A percentile compares a stretch with the other conserved stretches of the same genome.
phyloP scores from a whole-genome alignment of 2,888 invertebrate genomes.

The Calliscelio sp. region DNA sequence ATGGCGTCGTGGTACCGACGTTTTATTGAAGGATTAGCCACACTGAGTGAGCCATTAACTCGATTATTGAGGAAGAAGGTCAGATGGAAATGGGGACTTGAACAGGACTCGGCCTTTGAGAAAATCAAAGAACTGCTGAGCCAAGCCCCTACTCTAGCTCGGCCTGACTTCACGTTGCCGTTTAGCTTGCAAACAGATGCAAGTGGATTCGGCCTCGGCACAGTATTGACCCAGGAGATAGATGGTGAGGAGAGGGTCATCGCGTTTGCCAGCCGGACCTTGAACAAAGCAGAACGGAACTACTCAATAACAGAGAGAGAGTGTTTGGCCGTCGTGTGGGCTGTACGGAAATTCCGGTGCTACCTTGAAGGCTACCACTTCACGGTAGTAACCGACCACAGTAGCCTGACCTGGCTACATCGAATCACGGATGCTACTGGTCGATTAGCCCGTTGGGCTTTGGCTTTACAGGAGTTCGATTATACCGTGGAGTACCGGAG shows the following conservation, averaged over 20 bases:
- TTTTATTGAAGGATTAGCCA: neutral
- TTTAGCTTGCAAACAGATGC: neutral
- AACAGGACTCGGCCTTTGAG: neutral
- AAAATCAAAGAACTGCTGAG: neutral
- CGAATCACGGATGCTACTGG: neutral
- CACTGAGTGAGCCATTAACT: neutral
- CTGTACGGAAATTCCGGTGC: neutral
- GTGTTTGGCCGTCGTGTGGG: neutral
- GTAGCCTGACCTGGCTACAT: neutral
- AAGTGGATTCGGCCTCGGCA: neutral
- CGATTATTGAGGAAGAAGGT: neutral
- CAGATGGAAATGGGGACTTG: neutral
- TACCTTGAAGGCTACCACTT: neutral
- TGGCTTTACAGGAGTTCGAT: neutral
- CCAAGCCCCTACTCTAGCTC: neutral
- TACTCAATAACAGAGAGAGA: neutral
- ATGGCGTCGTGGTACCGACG: constrained; percentile 14
- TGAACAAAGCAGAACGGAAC: neutral
- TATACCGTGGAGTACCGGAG: neutral
- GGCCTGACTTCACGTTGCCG: neutral
- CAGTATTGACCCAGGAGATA: neutral
- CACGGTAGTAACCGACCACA: neutral
- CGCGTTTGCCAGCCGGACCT: neutral
- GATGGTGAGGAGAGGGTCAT: neutral
- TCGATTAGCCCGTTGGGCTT: neutral